These are phyloP conservation scores for Poicephalus gulielmi DNA, from an alignment of 2,113 vertebrate genomes.

Conservation along the genomic window DNA sequence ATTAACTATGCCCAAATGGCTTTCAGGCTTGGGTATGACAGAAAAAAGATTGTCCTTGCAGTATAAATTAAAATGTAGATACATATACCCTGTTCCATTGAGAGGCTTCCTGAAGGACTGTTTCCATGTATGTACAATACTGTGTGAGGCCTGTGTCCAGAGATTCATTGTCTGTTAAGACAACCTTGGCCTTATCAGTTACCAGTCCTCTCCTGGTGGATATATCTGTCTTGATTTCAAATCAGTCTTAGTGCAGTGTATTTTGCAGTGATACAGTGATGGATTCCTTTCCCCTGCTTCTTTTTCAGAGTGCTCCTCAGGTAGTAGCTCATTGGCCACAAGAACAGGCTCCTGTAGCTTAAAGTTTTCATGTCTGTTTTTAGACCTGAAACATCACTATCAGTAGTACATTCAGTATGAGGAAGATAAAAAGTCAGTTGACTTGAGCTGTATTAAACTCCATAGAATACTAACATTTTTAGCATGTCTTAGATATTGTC, in stretches of 20 bases:
- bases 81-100: neutral
- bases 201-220: neutral
- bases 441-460: neutral
- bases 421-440: neutral
- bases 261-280: neutral
- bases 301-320: neutral
- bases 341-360: neutral
- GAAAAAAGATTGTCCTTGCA: neutral
- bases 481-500: neutral
- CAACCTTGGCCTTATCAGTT: neutral
- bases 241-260: neutral
- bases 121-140: neutral
- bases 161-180: neutral
- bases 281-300: neutral
- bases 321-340: neutral
- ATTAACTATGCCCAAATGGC: conserved; percentile 15
- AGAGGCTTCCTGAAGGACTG: neutral
- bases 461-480: neutral
- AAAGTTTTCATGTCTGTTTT: neutral
- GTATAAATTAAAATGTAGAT: neutral
- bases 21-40: neutral
- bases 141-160: neutral
- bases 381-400: neutral
- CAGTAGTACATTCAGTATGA: neutral
- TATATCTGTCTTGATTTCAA: neutral